A percentile compares a stretch with the other conserved stretches of the same genome.
These are phyloP conservation scores for Pandemis heparana DNA, from an alignment of 2,888 invertebrate genomes.

Conservation along the genomic window DNA sequence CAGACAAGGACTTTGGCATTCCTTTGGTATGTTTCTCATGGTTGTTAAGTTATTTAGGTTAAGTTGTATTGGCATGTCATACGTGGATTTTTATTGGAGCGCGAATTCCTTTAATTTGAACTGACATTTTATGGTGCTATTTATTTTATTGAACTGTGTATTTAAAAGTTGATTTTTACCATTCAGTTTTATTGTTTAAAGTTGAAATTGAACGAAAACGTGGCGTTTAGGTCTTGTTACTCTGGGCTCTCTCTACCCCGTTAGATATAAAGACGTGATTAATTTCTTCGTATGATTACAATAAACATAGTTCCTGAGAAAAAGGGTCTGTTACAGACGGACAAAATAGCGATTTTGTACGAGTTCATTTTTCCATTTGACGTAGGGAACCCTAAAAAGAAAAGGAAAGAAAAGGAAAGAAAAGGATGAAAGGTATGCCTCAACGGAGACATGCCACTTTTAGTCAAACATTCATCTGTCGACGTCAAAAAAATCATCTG, in stretches of 20 bases:
- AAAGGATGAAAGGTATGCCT: neutral
- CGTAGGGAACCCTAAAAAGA: too few relatives aligned
- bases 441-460: slow-evolving; percentile 7
- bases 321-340: too few relatives aligned
- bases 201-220: too few relatives aligned
- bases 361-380: too few relatives aligned
- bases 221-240: too few relatives aligned
- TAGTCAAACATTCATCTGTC: slow-evolving; percentile 20
- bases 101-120: neutral
- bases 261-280: too few relatives aligned
- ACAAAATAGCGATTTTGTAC: too few relatives aligned
- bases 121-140: neutral
- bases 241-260: too few relatives aligned
- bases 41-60: slow-evolving; percentile 20
- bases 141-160: neutral
- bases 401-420: neutral
- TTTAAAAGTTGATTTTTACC: too few relatives aligned
- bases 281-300: too few relatives aligned
- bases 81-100: slow-evolving; percentile 1
- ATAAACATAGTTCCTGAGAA: too few relatives aligned
- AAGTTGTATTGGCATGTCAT: slow-evolving; percentile 8
- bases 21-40: slow-evolving; percentile 12
- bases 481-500: slow-evolving; percentile 32
- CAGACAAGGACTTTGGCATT: slow-evolving; percentile 18
- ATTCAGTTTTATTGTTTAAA: too few relatives aligned